Evolutionary conservation across 2,797 vertebrate genomes (phyloP).

Genomic region (Sternotherus odoratus): DNA sequence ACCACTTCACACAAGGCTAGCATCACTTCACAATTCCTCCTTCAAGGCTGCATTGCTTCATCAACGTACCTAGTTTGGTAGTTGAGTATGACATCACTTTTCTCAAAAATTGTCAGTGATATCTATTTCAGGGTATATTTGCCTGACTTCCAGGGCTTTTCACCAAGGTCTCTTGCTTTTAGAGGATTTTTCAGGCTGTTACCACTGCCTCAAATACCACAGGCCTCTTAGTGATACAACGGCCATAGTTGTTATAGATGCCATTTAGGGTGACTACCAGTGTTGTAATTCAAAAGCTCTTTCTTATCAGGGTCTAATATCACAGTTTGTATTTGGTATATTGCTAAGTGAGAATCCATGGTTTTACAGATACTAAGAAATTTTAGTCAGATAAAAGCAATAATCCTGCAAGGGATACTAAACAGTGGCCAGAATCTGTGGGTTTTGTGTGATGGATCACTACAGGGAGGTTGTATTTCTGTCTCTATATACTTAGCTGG

Average conservation of each 20-base stretch:
- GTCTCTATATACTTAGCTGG: not conserved
- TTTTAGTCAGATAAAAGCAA: not conserved
- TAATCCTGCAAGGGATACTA: accelerated
- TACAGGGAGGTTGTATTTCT: not conserved
- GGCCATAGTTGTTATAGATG: not conserved
- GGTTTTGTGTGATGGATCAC: not conserved
- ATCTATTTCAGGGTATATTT: not conserved
- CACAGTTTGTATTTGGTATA: accelerated
- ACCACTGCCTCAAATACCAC: not conserved
- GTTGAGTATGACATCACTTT: not conserved
- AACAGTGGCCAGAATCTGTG: accelerated
- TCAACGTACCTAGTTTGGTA: not conserved
- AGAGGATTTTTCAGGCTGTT: not conserved
- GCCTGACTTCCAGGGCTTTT: accelerated
- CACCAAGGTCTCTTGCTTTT: not conserved
- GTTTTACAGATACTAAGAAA: not conserved
- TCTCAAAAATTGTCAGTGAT: not conserved
- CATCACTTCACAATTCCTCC: not conserved
- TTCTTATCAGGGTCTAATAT: not conserved
- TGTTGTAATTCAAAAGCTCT: not conserved
- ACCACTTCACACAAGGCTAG: not conserved
- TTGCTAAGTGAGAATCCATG: not conserved
- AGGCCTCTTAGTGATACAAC: accelerated
- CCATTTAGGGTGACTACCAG: not conserved
- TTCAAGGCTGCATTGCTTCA: not conserved